phyloP scores from a whole-genome alignment of 2,888 invertebrate species.

The Tetragonula carbonaria region DNA sequence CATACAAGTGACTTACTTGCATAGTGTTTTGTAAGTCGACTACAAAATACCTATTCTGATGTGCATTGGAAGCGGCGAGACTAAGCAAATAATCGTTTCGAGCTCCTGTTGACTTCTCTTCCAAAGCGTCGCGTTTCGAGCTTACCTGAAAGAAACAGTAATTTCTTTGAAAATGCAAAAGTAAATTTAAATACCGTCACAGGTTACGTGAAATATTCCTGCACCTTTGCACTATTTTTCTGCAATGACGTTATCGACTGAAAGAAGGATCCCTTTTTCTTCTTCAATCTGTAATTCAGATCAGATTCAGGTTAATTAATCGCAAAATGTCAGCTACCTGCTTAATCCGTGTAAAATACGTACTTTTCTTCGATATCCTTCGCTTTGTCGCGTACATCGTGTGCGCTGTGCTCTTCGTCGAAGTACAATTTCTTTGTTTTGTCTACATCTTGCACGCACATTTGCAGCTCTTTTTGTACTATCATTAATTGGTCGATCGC shows the following conservation, averaged over 20 bases:
- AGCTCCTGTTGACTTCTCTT: constrained; percentile 97
- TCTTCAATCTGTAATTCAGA: constrained; percentile 89
- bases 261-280: constrained; percentile 98
- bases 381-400: constrained; percentile 97
- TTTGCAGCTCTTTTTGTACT: constrained; percentile 95
- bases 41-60: constrained; percentile 94
- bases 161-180: neutral
- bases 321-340: constrained; percentile 24
- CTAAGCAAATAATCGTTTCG: constrained; percentile 97
- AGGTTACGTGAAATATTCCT: neutral
- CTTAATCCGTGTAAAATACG: neutral
- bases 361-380: constrained; percentile 97
- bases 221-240: constrained; percentile 97
- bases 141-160: constrained; percentile 86
- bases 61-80: constrained; percentile 96
- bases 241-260: constrained; percentile 98
- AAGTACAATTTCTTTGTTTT: constrained; percentile 97
- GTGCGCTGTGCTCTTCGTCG: constrained; percentile 97
- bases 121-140: constrained; percentile 94
- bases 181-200: neutral
- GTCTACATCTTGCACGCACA: constrained; percentile 94
- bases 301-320: neutral
- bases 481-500: constrained; percentile 92
- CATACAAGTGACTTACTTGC: constrained; percentile 84
- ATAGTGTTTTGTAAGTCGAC: constrained; percentile 96